Evolutionary conservation across 2,797 vertebrate genomes (phyloP).

Genomic region (Darevskia mixta): DNA sequence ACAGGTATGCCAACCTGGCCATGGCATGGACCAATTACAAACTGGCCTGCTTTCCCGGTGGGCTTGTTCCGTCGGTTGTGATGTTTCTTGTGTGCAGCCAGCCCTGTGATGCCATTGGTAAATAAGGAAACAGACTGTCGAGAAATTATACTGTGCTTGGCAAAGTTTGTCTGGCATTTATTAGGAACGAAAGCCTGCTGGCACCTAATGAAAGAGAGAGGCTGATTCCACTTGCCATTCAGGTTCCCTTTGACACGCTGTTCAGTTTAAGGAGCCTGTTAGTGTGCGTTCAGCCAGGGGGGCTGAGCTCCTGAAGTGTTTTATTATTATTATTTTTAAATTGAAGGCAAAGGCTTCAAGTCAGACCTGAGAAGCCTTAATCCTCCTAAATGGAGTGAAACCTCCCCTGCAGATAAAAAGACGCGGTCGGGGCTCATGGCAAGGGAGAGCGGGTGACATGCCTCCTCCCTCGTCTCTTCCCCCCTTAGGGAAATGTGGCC

Average conservation of each 20-base stretch:
- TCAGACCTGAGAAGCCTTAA: constrained; percentile 64
- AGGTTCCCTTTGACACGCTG: background rate
- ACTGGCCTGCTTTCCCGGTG: background rate
- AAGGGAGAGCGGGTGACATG: constrained; percentile 63
- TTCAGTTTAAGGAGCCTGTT: constrained; percentile 6
- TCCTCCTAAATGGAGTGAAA: constrained; percentile 62
- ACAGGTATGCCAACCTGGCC: background rate
- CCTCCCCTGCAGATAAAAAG: constrained; percentile 73
- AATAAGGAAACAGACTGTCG: constrained; percentile 4
- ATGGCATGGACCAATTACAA: background rate
- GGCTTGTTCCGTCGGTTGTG: too few species aligned
- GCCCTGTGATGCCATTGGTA: background rate
- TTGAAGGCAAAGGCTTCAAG: constrained; percentile 48
- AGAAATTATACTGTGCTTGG: constrained; percentile 9
- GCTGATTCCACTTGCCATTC: constrained; percentile 14
- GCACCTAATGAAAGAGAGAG: constrained; percentile 26
- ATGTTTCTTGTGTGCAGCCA: background rate
- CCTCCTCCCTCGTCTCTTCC: constrained; percentile 62
- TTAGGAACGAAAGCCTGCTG: constrained; percentile 9
- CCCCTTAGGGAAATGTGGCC: constrained; percentile 67
- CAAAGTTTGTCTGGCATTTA: background rate
- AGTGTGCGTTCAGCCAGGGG: constrained; percentile 34
- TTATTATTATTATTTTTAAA: constrained; percentile 24
- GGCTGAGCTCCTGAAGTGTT: constrained; percentile 23
- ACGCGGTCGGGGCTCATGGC: constrained; percentile 59